These are phyloP conservation scores for Watsonalla binaria DNA, from an alignment of 2,888 invertebrate genomes.

Conservation along the genomic window DNA sequence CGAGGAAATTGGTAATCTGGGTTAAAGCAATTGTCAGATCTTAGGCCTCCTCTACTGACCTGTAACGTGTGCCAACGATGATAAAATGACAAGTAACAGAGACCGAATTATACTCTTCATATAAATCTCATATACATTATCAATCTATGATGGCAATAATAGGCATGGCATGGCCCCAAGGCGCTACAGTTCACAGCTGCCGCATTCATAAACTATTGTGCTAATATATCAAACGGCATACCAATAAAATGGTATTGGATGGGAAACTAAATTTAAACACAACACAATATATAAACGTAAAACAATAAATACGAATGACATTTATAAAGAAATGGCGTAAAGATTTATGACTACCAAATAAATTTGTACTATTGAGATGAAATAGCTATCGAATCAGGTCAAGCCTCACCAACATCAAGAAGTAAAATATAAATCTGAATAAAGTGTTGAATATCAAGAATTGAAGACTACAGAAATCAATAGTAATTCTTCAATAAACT, in stretches of 20 bases:
- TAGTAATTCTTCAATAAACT: too few species aligned
- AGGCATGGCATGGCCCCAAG: not conserved
- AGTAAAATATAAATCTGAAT: too few species aligned
- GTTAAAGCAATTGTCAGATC: too few species aligned
- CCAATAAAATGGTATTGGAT: constrained; percentile 9
- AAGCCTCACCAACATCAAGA: constrained; percentile 3
- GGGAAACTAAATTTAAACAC: constrained; percentile 32
- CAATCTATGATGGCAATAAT: too few species aligned
- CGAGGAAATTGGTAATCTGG: too few species aligned
- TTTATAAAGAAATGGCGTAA: constrained; percentile 46
- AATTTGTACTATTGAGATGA: constrained; percentile 68
- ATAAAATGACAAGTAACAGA: too few species aligned
- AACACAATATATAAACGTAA: constrained; percentile 31
- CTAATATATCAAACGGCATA: constrained; percentile 9
- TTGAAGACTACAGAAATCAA: too few species aligned
- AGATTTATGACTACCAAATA: constrained; percentile 56
- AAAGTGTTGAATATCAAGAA: too few species aligned
- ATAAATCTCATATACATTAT: too few species aligned
- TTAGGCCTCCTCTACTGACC: too few species aligned
- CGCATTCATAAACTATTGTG: constrained; percentile 12
- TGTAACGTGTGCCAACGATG: too few species aligned
- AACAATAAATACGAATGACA: constrained; percentile 34
- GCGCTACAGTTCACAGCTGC: not conserved
- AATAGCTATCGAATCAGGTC: constrained; percentile 45
- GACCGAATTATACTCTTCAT: too few species aligned